Evolutionary conservation across 1,140 invertebrate genomes (phyloP), one percentile per base, ranked within the genome.

Genomic region (Papilio glaucus): DNA sequence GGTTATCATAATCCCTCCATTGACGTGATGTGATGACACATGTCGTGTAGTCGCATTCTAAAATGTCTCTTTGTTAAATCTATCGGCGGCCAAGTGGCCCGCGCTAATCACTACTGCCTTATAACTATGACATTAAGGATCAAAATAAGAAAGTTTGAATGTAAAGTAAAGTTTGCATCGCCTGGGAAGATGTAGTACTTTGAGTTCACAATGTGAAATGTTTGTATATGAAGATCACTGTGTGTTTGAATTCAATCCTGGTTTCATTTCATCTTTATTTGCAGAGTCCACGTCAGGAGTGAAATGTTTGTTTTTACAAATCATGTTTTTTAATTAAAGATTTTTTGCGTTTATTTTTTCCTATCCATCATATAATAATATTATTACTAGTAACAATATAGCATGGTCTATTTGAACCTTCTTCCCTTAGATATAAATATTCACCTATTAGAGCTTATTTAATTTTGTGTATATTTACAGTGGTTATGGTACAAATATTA

Each of bases 1-100:
- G 86, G 90, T 91, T 91, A 93, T 93, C 91, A 93, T 93, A 93
- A 93, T 93, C 91, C 89, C 87, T 86, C 87, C 89, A 91, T 91
- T 93, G 91, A 93, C 91, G 85, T 91, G 85, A 93, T 93, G 91
- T 93, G 91, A 93, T 90, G 91, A 93, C 91, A 93, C 91, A 93
- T 93, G 91, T 93, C 91, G 89, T 88, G 84, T 78, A 82, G 86
- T 88, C 85, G 88, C 86, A 85, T 85, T 87, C 86, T 88, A 88
- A 89, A 91, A 91, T 87, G 87, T 88, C 80, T 78, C 76, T 88
- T 87, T 84, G 79, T 86, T 87, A 88, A 86, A 81, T 76, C 70
- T 69, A 69, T 69, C 72, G 74, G 53, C 63, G 71, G 61, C 13
- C 33, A 24, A 61, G 21, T 53, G 29, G 68, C 49, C 57, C 26